These are phyloP conservation scores for Prosapia bicincta DNA, from an alignment of 2,888 invertebrate genomes.

Conservation along the genomic window DNA sequence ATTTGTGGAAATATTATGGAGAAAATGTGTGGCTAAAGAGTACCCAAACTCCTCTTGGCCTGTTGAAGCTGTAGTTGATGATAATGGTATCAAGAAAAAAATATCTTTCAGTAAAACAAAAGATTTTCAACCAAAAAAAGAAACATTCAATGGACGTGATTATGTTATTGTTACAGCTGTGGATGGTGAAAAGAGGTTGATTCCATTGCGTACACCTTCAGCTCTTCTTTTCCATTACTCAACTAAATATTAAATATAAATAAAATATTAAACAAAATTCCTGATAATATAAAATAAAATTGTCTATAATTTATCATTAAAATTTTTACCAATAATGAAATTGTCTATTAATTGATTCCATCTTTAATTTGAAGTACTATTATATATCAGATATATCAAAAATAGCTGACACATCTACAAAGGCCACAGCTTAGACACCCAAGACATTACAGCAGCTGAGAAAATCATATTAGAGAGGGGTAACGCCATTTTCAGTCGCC, in stretches of 20 bases:
- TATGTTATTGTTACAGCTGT: conserved; percentile 64
- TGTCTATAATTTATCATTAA: too few species aligned
- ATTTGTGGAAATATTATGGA: conserved; percentile 55
- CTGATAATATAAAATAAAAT: too few species aligned
- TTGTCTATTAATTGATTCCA: too few species aligned
- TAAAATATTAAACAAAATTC: too few species aligned
- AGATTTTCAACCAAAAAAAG: conserved; percentile 1
- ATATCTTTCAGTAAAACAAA: conserved; percentile 1
- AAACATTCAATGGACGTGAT: conserved; percentile 64
- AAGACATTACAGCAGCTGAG: too few species aligned
- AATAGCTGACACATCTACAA: too few species aligned
- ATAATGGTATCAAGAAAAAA: conserved; percentile 13
- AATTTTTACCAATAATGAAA: too few species aligned
- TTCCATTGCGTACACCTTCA: conserved; percentile 72
- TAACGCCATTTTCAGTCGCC: too few species aligned
- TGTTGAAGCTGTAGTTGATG: background rate
- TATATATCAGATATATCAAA: too few species aligned
- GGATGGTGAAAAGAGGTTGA: conserved; percentile 61
- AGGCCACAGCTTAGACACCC: too few species aligned
- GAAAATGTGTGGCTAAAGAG: conserved; percentile 4
- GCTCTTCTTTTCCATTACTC: conserved; percentile 64
- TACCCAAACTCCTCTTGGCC: conserved; percentile 6
- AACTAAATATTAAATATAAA: conserved; percentile 8
- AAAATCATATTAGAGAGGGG: too few species aligned
- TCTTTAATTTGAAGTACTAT: too few species aligned